Conservation (phyloP, 2,888 invertebrate species). For the Anagyrus pseudococci region DNA sequence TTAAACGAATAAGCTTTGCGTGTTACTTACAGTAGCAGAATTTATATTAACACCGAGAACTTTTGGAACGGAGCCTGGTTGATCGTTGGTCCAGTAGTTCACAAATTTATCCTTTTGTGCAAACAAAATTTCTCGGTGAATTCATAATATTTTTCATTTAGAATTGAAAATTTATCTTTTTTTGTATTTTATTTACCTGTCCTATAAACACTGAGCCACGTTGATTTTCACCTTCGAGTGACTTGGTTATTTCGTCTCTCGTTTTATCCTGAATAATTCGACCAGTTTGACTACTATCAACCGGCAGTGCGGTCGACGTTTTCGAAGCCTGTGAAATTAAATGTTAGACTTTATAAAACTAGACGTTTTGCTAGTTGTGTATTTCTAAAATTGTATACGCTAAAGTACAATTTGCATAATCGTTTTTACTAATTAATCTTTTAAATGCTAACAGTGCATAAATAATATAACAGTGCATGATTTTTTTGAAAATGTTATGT, state of each 20-base stretch:
- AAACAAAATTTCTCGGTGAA: too few species aligned
- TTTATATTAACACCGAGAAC: constrained; percentile 56
- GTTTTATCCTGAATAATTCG: constrained; percentile 53
- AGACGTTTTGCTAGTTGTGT: too few species aligned
- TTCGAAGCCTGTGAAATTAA: not conserved
- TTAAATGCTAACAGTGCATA: not conserved
- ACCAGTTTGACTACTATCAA: constrained; percentile 50
- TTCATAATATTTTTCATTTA: too few species aligned
- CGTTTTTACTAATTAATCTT: not conserved
- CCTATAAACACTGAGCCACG: constrained; percentile 58
- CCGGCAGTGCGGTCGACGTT: constrained; percentile 28
- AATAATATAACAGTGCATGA: not conserved
- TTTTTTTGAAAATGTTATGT: not conserved
- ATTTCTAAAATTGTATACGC: too few species aligned
- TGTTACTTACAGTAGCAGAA: constrained; percentile 52
- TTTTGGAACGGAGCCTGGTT: constrained; percentile 49
- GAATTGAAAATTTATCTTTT: not conserved
- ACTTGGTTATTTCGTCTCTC: constrained; percentile 54
- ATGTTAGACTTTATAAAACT: too few species aligned
- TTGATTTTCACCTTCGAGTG: constrained; percentile 55
- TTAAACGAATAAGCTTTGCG: too few species aligned
- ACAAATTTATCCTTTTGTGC: constrained; percentile 58
- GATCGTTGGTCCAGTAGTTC: constrained; percentile 55
- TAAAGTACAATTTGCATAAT: too few species aligned
- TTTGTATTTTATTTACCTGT: constrained; percentile 50